Evolutionary conservation across 2,113 vertebrate genomes (phyloP), one percentile per base, ranked within the genome.

Genomic region (Microtus ochrogaster): DNA sequence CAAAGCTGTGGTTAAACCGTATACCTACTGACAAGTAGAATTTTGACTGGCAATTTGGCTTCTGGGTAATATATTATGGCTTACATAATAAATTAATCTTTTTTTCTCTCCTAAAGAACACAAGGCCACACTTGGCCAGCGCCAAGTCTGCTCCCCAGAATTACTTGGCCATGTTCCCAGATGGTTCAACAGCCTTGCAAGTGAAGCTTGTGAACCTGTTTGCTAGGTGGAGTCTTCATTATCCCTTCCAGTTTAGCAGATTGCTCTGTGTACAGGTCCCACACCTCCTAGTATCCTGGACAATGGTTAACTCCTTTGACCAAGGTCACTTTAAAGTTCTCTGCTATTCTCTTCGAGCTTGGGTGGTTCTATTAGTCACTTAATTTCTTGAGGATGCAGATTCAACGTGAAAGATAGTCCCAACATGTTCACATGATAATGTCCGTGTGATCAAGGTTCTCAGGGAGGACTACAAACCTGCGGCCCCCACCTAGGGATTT

Each of bases 101-200:
- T 90, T 58, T 92, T 94, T 92, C 88, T 95, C 93, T 97, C 85
- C 92, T 26, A 89, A 92, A 85, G 92, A 97, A 95, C 89, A 96
- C 95, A 96, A 96, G 41, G 92, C 94, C 83, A 92, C n/a, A 79
- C 58, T 58, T 58, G 58, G 52, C 66, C 33, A 66, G 19, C 33
- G 85, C 95, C 92, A 94, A 94, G 65, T 68, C 81, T 68, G 55
- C 87, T 92, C 92, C 92, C 91, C 76, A 95, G 90, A 92, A 95
- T 22, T 88, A 12, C 79, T 85, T 97, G 95, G 97, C 88, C 33
- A 26, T 73, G 66, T 79, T 90, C 97, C 96, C 89, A 82, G 85
- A 63, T 90, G 44, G 52, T 91, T 55, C 16, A 65, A 74, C 33
- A 90, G 44, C 16, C 63, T 79, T 26, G 5, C 7, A 41, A 30